Percentiles rank a stretch among this genome's conserved stretches.
These are phyloP conservation scores for Babyrousa celebensis DNA, from an alignment of 2,797 vertebrate species.

Conservation along the genomic window DNA sequence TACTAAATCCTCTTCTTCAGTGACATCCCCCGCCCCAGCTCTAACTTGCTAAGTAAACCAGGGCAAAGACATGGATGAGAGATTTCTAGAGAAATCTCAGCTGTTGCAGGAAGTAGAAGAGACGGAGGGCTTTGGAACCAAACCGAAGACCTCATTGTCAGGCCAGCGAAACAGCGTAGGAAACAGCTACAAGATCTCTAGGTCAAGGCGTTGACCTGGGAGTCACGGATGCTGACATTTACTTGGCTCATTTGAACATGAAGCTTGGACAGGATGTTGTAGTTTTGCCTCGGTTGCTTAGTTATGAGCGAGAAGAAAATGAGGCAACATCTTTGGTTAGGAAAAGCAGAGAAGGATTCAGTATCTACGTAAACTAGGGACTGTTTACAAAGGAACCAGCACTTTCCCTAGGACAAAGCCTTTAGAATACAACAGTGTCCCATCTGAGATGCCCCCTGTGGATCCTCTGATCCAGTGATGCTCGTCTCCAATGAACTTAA, in stretches of 20 bases:
- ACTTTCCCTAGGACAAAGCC: neutral
- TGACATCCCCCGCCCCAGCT: slow-evolving; percentile 56
- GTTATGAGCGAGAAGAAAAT: slow-evolving; percentile 56
- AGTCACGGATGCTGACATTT: slow-evolving; percentile 74
- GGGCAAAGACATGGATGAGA: slow-evolving; percentile 74
- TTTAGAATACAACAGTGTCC: neutral
- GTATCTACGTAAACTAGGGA: neutral
- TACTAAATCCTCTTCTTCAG: slow-evolving; percentile 52
- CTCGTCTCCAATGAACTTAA: neutral
- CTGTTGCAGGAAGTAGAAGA: slow-evolving; percentile 77
- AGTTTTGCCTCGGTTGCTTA: slow-evolving; percentile 67
- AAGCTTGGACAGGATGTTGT: slow-evolving; percentile 57
- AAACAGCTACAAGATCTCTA: slow-evolving; percentile 72
- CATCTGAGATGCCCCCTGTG: neutral
- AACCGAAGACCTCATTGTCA: slow-evolving; percentile 62
- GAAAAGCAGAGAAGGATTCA: slow-evolving; percentile 18
- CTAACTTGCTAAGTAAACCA: slow-evolving; percentile 73
- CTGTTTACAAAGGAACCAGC: neutral
- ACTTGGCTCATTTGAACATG: slow-evolving; percentile 68
- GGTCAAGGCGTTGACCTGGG: slow-evolving; percentile 54
- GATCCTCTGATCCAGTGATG: neutral
- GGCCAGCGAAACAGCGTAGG: slow-evolving; percentile 37
- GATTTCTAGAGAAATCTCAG: slow-evolving; percentile 79
- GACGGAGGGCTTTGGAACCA: slow-evolving; percentile 71
- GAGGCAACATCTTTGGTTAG: slow-evolving; percentile 1